Evolutionary conservation across 2,797 vertebrate genomes (phyloP), one percentile per base, ranked within the genome.

Genomic region (Onychomys torridus): DNA sequence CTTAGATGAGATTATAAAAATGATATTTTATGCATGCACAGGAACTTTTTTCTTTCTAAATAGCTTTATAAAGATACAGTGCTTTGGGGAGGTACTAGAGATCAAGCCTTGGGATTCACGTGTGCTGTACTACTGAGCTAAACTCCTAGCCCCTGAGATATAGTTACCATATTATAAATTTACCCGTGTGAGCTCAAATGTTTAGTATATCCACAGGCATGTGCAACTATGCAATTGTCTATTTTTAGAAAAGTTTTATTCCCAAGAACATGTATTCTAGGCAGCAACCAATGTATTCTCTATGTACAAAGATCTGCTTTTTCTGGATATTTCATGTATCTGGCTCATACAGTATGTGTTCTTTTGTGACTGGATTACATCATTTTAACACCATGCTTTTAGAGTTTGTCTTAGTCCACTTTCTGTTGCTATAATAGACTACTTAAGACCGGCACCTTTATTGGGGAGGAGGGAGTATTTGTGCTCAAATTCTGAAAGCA

Each of bases 171-270:
- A 32, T 6, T 14, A 29, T 63, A 67, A 89, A 81, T 61, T 49
- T 23, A 91, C 9, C 29, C 57, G 65, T 29, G 91, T 95, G 71
- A 92, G 14, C 37, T 71, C 59, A 92, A 11, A 12, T 63, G 69
- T 92, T 49, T 90, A 78, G 37, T 71, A 43, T 90, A 46, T 46
- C 73, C 59, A 89, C 9, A 78, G 23, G 1, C 16, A 37, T 89
- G 27, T 86, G 27, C 29, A 96, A 73, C 52, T 12, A 87, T 83
- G 73, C 7, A 61, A 84, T 27, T 67, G 37, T 77, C 73, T 89
- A 84, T 92, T 93, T 85, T 93, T 75, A 93, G 46, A 93, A 81
- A 29, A 65, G 27, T 94, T 96, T 71, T 12, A 91, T 89, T 49
- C 27, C 10, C 16, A 71, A 83, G 69, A 93, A 91, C 89, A 43